phyloP scores from a whole-genome alignment of 2,113 vertebrate species.

The Tautogolabrus adspersus region DNA sequence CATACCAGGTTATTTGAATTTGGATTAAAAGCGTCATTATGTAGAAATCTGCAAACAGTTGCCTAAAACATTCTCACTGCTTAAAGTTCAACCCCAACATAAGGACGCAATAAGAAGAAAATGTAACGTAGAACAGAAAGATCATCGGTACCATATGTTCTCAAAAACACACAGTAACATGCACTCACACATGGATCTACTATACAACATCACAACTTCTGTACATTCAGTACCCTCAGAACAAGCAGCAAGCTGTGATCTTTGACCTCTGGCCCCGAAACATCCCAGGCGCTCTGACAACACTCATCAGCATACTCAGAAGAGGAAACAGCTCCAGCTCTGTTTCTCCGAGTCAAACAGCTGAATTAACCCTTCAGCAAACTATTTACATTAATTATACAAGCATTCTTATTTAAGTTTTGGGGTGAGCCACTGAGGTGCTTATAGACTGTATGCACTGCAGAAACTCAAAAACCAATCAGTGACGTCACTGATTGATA shows the following conservation, averaged over 20 bases:
- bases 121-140: not conserved
- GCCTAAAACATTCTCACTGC: not conserved
- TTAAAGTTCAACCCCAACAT: not conserved
- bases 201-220: not conserved
- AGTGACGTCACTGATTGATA: too few relatives aligned
- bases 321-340: constrained; percentile 26
- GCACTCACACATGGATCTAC: not conserved
- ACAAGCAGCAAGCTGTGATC: constrained; percentile 14
- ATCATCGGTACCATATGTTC: not conserved
- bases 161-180: not conserved
- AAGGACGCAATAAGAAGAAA: not conserved
- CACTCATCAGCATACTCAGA: constrained; percentile 19
- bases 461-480: too few relatives aligned
- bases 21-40: not conserved
- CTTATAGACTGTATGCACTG: too few relatives aligned
- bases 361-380: too few relatives aligned
- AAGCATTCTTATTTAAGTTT: too few relatives aligned
- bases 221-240: not conserved
- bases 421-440: too few relatives aligned
- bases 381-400: too few relatives aligned
- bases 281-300: not conserved
- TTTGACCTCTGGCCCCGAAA: constrained; percentile 36
- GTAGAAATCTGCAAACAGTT: not conserved
- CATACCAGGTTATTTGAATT: not conserved
- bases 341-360: not conserved